A percentile compares a stretch with the other conserved stretches of the same genome.
Conservation (phyloP, 2,113 vertebrate genomes). For the Arothron firmamentum region DNA sequence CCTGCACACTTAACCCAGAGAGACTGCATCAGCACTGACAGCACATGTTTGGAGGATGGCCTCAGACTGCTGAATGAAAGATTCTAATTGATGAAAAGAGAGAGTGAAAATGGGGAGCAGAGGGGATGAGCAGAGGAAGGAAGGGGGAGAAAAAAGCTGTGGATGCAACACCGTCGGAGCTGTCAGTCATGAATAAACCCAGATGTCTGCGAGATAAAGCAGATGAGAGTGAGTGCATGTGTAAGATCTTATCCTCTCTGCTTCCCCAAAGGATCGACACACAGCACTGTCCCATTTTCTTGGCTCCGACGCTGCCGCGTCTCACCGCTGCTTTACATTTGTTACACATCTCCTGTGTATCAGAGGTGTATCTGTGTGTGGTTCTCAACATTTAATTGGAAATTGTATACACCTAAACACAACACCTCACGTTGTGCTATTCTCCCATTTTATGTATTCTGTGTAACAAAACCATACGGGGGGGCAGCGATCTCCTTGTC, state of each 20-base stretch:
- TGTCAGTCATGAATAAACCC: slow-evolving; percentile 54
- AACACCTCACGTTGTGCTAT: background rate
- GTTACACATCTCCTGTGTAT: slow-evolving; percentile 3
- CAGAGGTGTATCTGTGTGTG: too few species aligned
- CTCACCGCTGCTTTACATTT: slow-evolving; percentile 18
- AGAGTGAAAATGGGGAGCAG: background rate
- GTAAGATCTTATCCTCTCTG: slow-evolving; percentile 38
- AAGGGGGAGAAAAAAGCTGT: slow-evolving; percentile 12
- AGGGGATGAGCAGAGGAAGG: slow-evolving; percentile 1
- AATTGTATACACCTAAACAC: slow-evolving; percentile 14
- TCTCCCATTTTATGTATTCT: slow-evolving; percentile 15
- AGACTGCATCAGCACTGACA: slow-evolving; percentile 18
- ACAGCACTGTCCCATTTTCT: slow-evolving; percentile 43
- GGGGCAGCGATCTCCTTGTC: slow-evolving; percentile 50
- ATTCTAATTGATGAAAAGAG: slow-evolving; percentile 37
- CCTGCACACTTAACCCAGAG: slow-evolving; percentile 22
- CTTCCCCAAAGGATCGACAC: slow-evolving; percentile 44
- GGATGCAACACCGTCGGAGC: slow-evolving; percentile 46
- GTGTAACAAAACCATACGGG: slow-evolving; percentile 31
- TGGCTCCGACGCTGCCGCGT: slow-evolving; percentile 16
- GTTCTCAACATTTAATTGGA: slow-evolving; percentile 6
- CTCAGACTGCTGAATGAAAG: slow-evolving; percentile 21
- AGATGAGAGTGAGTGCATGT: background rate
- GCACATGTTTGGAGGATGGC: slow-evolving; percentile 2
- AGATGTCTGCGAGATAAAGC: slow-evolving; percentile 57